These are phyloP conservation scores for Neocloeon triangulifer DNA, from an alignment of 1,140 invertebrate species.

Conservation along the genomic window DNA sequence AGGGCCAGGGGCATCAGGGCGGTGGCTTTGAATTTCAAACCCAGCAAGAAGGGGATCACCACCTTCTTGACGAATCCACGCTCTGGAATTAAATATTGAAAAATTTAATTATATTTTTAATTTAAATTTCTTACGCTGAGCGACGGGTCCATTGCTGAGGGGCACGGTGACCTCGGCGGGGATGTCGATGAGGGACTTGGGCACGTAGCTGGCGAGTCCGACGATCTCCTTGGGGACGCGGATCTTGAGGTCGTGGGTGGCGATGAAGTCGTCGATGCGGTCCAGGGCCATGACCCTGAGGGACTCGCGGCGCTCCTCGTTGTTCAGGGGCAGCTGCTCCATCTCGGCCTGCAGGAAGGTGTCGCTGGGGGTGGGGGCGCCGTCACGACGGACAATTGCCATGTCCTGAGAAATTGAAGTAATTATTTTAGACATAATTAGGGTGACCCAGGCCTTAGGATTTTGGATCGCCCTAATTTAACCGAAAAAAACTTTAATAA, in stretches of 20 bases:
- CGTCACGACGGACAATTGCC: constrained; percentile 33
- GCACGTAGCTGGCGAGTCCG: constrained; percentile 23
- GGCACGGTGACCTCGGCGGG: constrained; percentile 41
- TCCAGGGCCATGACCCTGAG: constrained; percentile 24
- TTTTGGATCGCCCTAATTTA: too few species aligned
- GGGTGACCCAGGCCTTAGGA: too few species aligned
- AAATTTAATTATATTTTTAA: too few species aligned
- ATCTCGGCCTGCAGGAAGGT: constrained; percentile 14
- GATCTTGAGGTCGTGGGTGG: constrained; percentile 33
- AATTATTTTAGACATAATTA: too few species aligned
- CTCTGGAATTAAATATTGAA: constrained; percentile 21
- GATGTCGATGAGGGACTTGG: constrained; percentile 37
- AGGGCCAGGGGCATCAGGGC: constrained; percentile 54
- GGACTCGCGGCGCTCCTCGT: constrained; percentile 10
- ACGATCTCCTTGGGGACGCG: constrained; percentile 28
- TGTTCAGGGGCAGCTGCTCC: constrained; percentile 8
- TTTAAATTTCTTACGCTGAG: constrained; percentile 26
- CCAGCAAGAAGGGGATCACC: constrained; percentile 57
- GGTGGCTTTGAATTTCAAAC: constrained; percentile 62
- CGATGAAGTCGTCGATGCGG: constrained; percentile 34
- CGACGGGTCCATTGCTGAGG: constrained; percentile 28
- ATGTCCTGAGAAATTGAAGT: too few species aligned
- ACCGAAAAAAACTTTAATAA: too few species aligned
- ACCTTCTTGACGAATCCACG: constrained; percentile 62
- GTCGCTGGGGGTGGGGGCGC: neutral